Percentiles rank a stretch among this genome's conserved stretches.
Conservation (phyloP, 1,140 invertebrate species). For the Sminthurides bifidus region DNA sequence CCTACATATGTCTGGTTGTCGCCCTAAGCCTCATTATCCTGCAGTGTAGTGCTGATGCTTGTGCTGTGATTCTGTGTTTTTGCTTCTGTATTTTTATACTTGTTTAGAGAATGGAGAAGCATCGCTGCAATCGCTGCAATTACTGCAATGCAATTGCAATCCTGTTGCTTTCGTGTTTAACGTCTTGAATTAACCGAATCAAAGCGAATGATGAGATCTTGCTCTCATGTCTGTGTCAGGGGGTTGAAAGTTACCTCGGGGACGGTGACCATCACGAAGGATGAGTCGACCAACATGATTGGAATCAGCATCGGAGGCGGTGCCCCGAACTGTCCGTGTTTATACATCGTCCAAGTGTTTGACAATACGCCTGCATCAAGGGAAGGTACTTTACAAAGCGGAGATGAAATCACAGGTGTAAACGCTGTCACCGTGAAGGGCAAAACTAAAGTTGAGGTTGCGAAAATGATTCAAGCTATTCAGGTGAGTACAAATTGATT, state of each 20-base stretch:
- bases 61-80: too few species aligned
- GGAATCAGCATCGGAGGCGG: constrained; percentile 97
- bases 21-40: too few species aligned
- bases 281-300: constrained; percentile 79
- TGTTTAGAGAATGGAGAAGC: too few species aligned
- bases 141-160: background rate
- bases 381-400: constrained; percentile 83
- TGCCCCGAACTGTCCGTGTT: constrained; percentile 85
- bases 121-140: too few species aligned
- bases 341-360: constrained; percentile 91
- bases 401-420: constrained; percentile 90
- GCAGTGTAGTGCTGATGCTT: too few species aligned
- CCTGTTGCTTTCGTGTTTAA: background rate
- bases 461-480: constrained; percentile 89
- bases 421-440: constrained; percentile 87
- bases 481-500: constrained; percentile 45
- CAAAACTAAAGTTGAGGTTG: constrained; percentile 95
- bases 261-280: constrained; percentile 76
- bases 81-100: too few species aligned
- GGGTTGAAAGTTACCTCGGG: constrained; percentile 97
- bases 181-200: background rate
- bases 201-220: background rate
- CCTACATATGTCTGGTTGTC: too few species aligned
- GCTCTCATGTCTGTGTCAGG: constrained; percentile 43
- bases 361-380: constrained; percentile 88